These are phyloP conservation scores for Maniola hyperantus DNA, from an alignment of 2,888 invertebrate genomes.

Conservation along the genomic window DNA sequence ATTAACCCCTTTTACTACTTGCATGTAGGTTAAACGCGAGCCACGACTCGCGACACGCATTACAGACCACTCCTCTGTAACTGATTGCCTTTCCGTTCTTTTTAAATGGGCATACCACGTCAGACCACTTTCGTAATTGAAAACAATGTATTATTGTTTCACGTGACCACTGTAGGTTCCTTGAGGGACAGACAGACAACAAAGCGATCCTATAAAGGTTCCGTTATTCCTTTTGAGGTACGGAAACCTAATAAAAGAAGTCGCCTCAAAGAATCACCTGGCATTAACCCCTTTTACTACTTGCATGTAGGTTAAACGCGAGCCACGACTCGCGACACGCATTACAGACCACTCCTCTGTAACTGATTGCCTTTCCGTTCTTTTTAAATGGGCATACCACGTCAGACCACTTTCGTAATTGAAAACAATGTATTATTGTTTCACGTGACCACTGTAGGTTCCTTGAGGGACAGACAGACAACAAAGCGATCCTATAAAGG, in stretches of 20 bases:
- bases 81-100: slow-evolving; percentile 2
- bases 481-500: no score
- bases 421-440: neutral
- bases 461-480: no score
- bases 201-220: no score
- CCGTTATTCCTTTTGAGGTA: no score
- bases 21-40: neutral
- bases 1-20: neutral
- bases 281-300: neutral
- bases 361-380: slow-evolving; percentile 1
- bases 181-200: no score
- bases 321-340: neutral
- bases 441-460: neutral
- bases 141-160: neutral
- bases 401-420: slow-evolving; percentile 4
- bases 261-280: no score
- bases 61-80: neutral
- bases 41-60: neutral
- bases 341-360: neutral
- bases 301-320: neutral
- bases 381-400: neutral
- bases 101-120: neutral
- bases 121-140: slow-evolving; percentile 6
- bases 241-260: no score
- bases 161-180: neutral